Base-by-base conservation (phyloP, 2,797 vertebrate genomes). In the Sebastes cheni region DNA sequence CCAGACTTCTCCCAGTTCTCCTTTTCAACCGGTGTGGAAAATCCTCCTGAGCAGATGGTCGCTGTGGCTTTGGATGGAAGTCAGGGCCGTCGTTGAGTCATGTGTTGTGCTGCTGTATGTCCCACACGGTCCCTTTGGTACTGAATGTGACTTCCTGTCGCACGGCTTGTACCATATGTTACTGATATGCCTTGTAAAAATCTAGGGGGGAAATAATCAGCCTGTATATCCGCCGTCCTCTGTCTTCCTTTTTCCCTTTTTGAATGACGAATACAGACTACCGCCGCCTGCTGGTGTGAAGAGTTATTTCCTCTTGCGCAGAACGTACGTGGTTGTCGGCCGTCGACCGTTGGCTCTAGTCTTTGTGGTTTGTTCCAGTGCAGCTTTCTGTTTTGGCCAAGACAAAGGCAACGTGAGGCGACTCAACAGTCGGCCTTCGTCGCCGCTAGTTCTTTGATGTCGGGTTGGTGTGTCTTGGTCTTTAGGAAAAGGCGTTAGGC, bases 41-140 rank as follows among this genome's bases (percentile, higher is more conserved):
- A 76, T 6, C 9, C 78, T 83, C 75, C 75, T 1, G 76, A 91
- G 83, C 91, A 92, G 89, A 91, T 91, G 91, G 89, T 59, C 56
- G 16, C 60, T 2, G 69, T 27, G 72, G 80, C 72, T 69, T 84
- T 90, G 90, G 86, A 84, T 67, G 72, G 78, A 42, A 85, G 82
- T 90, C 89, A 77, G 60, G 12, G 18, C 52, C 30, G n/a, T 72
- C 42, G 6, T 68, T 1, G 67, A 59, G 55, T 64, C 75, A 32
- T 55, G 69, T 61, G 34, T 52, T 39, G 70, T 54, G 9, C 81
- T 65, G 74, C 82, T 76, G 29, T 16, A 7, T 16, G 80, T 75
- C 86, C 59, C 65, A 56, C 78, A 14, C 60, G 34, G 81, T 76
- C 80, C 79, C 67, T 62, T 32, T 76, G 75, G 66, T 58, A 8